A percentile compares a stretch with the other conserved stretches of the same genome.
phyloP scores from a whole-genome alignment of 1,140 invertebrate genomes.

The Vollenhovia emeryi region DNA sequence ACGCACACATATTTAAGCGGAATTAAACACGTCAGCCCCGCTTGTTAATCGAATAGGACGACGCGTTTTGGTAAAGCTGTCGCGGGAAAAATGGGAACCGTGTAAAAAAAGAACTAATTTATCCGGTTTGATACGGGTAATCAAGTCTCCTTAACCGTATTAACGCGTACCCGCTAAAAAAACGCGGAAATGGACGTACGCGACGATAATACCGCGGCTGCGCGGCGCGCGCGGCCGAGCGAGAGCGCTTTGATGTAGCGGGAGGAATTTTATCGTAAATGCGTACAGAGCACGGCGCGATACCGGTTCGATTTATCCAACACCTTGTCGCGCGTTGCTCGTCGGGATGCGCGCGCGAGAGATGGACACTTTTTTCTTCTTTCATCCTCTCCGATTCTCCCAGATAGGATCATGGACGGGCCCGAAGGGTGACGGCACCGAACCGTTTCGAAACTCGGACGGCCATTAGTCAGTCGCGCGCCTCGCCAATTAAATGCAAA shows the following conservation, averaged over 20 bases:
- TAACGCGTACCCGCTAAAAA: conserved; percentile 54
- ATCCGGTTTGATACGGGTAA: conserved; percentile 56
- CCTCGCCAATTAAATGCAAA: conserved; percentile 83
- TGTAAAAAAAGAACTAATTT: conserved; percentile 41
- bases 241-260: conserved; percentile 50
- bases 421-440: conserved; percentile 67
- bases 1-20: background rate
- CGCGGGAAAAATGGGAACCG: conserved; percentile 29
- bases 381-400: conserved; percentile 57
- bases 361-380: background rate
- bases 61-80: conserved; percentile 15
- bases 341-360: background rate
- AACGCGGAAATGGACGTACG: conserved; percentile 51
- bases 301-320: conserved; percentile 64
- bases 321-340: conserved; percentile 54
- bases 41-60: conserved; percentile 6
- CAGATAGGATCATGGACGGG: conserved; percentile 55
- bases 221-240: conserved; percentile 18
- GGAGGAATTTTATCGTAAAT: conserved; percentile 56
- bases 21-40: background rate
- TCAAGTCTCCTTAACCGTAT: conserved; percentile 57
- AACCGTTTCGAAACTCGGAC: conserved; percentile 75
- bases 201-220: conserved; percentile 34
- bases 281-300: conserved; percentile 25
- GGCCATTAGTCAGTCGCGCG: conserved; percentile 75